Base-by-base conservation (phyloP, 1,140 invertebrate genomes). In the Lepidurus arcticus region DNA sequence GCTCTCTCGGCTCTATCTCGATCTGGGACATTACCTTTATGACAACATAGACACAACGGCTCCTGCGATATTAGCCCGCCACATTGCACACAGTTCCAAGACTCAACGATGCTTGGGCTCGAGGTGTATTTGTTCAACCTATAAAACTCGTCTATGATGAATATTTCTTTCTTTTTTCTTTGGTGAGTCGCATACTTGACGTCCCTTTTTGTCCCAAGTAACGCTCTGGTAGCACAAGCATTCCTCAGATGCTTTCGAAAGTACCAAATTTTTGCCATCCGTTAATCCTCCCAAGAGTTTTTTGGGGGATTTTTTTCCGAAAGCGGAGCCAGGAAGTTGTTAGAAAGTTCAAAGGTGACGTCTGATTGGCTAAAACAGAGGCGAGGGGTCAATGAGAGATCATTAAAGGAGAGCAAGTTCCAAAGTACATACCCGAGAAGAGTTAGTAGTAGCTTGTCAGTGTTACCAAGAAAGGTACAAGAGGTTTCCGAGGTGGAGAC, bases 1-100 rank as follows among this genome's bases (percentile, higher is more conserved):
- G 53, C 53, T 65, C 53, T 21, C 21, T 21, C 21, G 53, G 53
- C 53, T 21, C 53, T 65, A 16, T 65, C 53, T 65, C 53, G 53
- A 21, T 65, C 53, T 65, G 53, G 53, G 53, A 65, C 53, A 65
- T 65, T 65, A 65, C 53, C 53, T 65, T 65, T 65, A 65, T 65
- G 53, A 65, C 53, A 65, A 65, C 53, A 47, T 16, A 65, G 16
- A 65, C 16, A 7, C 53, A 13, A 65, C 45, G 34, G 34, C 34
- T 34, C 34, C 34, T 4, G 34, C 34, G 34, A 47, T 47, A 47
- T 10, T 7, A 21, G 53, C 53, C 53, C 21, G 53, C 53, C 53
- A 65, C 53, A 21, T 65, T n/a, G 53, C 53, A 21, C 34, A 34
- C 34, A 34, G 34, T 34, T 65, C 53, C 53, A 13, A 1, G 53